phyloP scores from a whole-genome alignment of 2,888 invertebrate species.

The Agrotis clavis region DNA sequence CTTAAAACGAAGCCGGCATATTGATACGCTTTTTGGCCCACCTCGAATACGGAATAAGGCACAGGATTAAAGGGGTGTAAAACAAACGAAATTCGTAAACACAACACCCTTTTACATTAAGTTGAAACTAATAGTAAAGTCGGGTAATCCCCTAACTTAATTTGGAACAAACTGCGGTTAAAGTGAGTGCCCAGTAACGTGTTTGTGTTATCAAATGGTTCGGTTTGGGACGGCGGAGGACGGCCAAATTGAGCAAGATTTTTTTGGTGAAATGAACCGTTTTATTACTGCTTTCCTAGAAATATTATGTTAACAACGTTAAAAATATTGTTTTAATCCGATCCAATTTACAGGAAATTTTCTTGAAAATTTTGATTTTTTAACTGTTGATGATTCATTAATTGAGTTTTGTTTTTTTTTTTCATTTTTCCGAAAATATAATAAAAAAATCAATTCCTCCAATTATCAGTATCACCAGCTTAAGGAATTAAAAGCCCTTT shows the following conservation, averaged over 20 bases:
- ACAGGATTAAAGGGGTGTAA: conserved; percentile 59
- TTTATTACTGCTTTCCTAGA: no score
- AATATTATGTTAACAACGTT: no score
- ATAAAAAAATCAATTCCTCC: no score
- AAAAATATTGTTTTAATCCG: no score
- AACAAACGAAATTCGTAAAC: conserved; percentile 64
- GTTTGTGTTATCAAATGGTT: conserved; percentile 53
- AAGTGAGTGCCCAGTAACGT: conserved; percentile 43
- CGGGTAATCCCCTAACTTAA: conserved; percentile 63
- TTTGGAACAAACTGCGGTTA: conserved; percentile 61
- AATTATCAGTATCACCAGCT: not conserved
- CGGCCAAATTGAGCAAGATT: conserved; percentile 7
- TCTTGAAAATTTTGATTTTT: no score
- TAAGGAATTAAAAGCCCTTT: not conserved
- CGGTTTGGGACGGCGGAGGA: conserved; percentile 12
- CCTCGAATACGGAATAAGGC: conserved; percentile 60
- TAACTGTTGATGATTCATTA: no score
- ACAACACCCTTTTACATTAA: conserved; percentile 67
- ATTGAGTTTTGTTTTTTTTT: no score
- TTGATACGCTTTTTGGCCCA: conserved; percentile 56
- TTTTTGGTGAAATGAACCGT: not conserved
- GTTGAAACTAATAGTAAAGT: conserved; percentile 64
- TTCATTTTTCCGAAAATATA: no score
- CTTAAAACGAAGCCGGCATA: conserved; percentile 51
- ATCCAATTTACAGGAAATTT: no score